Base-by-base conservation (phyloP, 23 tunicate genomes). In the Clavelina lepadiformis region DNA sequence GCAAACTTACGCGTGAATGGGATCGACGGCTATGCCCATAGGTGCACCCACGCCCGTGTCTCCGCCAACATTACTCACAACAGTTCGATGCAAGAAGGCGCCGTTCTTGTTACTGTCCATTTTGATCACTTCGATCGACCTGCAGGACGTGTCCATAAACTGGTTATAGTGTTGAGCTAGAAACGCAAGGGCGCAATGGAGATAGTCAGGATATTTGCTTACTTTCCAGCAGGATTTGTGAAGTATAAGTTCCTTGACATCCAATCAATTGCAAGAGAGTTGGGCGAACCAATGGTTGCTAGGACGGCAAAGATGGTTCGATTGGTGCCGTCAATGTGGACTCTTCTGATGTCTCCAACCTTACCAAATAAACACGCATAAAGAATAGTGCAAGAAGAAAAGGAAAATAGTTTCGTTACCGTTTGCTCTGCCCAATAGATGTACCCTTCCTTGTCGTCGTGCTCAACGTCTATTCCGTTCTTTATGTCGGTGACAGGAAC, bases 21-120 rank as follows among this genome's bases (percentile, higher is more conserved):
- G 95, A 58, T 86, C 85, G n/a, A 78, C 95, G 4, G 85, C 95
- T 5, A 86, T 57, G 15, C 95, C 95, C 15, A 53, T 41, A 3
- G 95, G 95, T 8, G 46, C 45, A 2, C 79, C 95, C 2, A 86
- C 95, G 26, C 95, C 95, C 0, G 95, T 86, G 34, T 78, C 85
- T 24, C 78, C 78, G 8, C 80, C 95, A 35, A 64, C 58, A 35
- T 78, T 82, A 29, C 85, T 82, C 5, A 86, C 59, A 22, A 86
- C 66, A 1, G 80, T 72, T 51, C 25, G 65, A 31, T 72, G 76
- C 23, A 32, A 77, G 1, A 58, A 30, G 35, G 66, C 75, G 25
- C 41, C 15, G 25, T 72, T 33, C n/a, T 49, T 28, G 24, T 60
- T 74, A 35, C 32, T 58, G 62, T 86, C 75, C 56, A 86, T 38